A percentile compares a stretch with the other conserved stretches of the same genome.
Conservation (phyloP, 2,113 vertebrate species). For the Dissostichus mawsoni region DNA sequence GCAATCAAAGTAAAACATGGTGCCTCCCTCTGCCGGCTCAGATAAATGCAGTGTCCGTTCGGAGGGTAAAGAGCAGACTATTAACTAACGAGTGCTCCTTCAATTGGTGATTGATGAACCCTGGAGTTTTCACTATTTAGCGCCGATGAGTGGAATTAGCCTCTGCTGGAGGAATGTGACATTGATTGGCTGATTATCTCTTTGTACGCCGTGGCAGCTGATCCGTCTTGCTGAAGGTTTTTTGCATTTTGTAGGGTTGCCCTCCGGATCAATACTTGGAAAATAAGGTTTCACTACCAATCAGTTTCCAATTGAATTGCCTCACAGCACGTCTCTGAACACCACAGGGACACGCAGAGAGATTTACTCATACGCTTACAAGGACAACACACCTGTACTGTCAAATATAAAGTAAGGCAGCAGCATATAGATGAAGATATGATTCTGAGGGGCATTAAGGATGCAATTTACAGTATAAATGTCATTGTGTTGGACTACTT, state of each 20-base stretch:
- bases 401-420: background rate
- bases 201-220: slow-evolving; percentile 79
- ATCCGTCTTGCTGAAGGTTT: slow-evolving; percentile 74
- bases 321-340: slow-evolving; percentile 45
- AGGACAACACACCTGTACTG: slow-evolving; percentile 10
- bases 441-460: background rate
- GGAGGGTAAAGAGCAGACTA: slow-evolving; percentile 71
- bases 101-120: slow-evolving; percentile 81
- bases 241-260: slow-evolving; percentile 74
- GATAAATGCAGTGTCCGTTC: slow-evolving; percentile 68
- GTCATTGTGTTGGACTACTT: too few relatives aligned
- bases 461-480: too few relatives aligned
- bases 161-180: slow-evolving; percentile 56
- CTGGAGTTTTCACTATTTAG: slow-evolving; percentile 74
- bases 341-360: slow-evolving; percentile 3
- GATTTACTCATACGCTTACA: slow-evolving; percentile 44
- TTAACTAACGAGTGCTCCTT: slow-evolving; percentile 76
- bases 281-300: slow-evolving; percentile 80
- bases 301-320: slow-evolving; percentile 66
- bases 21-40: slow-evolving; percentile 27
- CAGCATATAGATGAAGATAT: background rate
- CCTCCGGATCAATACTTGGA: slow-evolving; percentile 74
- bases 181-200: slow-evolving; percentile 77
- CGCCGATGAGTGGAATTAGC: slow-evolving; percentile 71
- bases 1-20: slow-evolving; percentile 61